Conservation (phyloP, 2,113 vertebrate genomes). For the Opisthocomus hoazin region DNA sequence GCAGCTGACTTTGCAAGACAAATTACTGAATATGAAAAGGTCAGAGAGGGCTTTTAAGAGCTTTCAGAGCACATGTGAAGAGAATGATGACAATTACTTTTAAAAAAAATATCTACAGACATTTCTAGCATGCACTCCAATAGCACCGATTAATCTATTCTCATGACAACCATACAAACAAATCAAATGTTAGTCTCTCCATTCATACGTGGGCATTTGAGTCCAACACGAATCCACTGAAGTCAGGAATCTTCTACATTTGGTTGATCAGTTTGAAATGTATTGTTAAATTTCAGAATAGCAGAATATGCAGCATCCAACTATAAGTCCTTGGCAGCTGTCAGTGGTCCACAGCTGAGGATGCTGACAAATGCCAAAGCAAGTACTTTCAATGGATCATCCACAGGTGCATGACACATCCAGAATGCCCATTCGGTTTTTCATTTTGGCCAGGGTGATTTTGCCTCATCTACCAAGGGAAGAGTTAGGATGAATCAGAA, state of each 20-base stretch:
- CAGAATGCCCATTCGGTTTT: neutral
- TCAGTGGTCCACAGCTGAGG: neutral
- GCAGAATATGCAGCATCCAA: neutral
- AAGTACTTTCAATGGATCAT: neutral
- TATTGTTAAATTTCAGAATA: neutral
- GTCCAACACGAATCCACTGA: neutral
- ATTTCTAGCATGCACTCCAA: neutral
- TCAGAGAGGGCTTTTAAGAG: neutral
- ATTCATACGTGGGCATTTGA: neutral
- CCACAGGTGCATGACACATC: neutral
- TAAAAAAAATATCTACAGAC: neutral
- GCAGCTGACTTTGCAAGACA: neutral
- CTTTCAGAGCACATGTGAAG: neutral
- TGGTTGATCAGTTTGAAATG: neutral
- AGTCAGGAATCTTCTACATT: neutral
- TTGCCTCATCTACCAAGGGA: neutral
- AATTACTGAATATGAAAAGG: neutral
- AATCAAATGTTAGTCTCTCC: neutral
- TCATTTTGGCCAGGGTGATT: neutral
- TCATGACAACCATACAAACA: neutral
- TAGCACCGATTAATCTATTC: neutral
- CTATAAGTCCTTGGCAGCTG: neutral
- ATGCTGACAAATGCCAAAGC: neutral
- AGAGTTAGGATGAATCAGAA: neutral
- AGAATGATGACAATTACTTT: neutral